A percentile compares a stretch with the other conserved stretches of the same genome.
These are phyloP conservation scores for Oxytorus armatus DNA, from an alignment of 2,888 invertebrate genomes.

Conservation along the genomic window DNA sequence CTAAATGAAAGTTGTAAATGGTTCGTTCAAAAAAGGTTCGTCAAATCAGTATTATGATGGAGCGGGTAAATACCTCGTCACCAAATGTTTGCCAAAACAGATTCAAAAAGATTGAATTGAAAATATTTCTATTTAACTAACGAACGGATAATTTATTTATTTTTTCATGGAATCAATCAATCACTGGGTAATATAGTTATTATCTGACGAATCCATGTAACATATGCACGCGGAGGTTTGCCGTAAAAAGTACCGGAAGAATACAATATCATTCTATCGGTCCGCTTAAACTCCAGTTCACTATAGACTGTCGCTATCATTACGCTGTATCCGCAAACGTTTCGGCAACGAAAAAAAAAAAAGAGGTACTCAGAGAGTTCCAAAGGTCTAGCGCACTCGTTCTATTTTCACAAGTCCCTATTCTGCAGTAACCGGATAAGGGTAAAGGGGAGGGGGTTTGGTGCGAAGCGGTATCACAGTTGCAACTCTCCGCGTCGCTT, in stretches of 20 bases:
- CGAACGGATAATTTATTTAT: too few species aligned
- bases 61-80: too few species aligned
- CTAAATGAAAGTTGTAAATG: too few species aligned
- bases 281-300: background rate
- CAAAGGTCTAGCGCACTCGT: background rate
- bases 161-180: too few species aligned
- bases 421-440: constrained; percentile 18
- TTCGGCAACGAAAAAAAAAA: background rate
- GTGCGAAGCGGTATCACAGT: background rate
- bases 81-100: too few species aligned
- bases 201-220: too few species aligned
- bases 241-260: background rate
- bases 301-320: constrained; percentile 1
- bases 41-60: too few species aligned
- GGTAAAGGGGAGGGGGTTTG: background rate
- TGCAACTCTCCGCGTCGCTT: constrained; percentile 32
- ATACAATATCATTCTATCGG: constrained; percentile 2
- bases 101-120: too few species aligned
- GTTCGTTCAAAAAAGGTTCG: too few species aligned
- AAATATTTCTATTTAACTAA: too few species aligned
- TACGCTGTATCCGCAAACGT: constrained; percentile 6
- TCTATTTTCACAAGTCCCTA: constrained; percentile 20
- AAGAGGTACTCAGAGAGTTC: background rate
- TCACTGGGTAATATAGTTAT: too few species aligned
- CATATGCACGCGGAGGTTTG: too few species aligned